A percentile compares a stretch with the other conserved stretches of the same genome.
Evolutionary conservation across 2,888 invertebrate genomes (phyloP).

Genomic region (Dascillus cervinus): DNA sequence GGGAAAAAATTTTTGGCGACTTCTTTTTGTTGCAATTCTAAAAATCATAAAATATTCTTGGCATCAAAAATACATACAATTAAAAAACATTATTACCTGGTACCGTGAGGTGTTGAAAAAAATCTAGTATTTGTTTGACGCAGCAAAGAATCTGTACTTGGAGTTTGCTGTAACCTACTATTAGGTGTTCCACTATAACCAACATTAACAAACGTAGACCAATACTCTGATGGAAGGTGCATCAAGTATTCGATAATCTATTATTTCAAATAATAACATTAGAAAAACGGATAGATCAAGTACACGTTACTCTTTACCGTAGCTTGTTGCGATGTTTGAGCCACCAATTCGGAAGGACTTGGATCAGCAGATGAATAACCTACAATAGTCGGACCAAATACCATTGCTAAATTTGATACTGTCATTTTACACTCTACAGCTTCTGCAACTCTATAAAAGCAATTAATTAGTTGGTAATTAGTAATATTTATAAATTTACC

Average conservation of each 20-base stretch:
- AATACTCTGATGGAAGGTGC: slow-evolving; percentile 65
- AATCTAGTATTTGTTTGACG: too few species aligned
- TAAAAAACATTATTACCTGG: too few species aligned
- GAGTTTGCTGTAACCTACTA: slow-evolving; percentile 35
- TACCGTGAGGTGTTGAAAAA: too few species aligned
- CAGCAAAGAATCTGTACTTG: slow-evolving; percentile 38
- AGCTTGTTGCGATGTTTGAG: slow-evolving; percentile 70
- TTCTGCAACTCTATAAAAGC: slow-evolving; percentile 64
- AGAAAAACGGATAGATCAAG: slow-evolving; percentile 20
- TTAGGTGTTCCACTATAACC: too few species aligned
- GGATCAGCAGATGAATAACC: slow-evolving; percentile 77
- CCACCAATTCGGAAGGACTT: slow-evolving; percentile 62
- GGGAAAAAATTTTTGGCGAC: too few species aligned
- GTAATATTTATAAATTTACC: too few species aligned
- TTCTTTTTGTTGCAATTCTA: too few species aligned
- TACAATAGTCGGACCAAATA: slow-evolving; percentile 91
- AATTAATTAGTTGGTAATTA: slow-evolving; percentile 3
- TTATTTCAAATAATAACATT: slow-evolving; percentile 3
- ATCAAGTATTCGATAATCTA: slow-evolving; percentile 54
- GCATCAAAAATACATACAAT: too few species aligned
- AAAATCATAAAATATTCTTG: too few species aligned
- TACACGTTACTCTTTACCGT: slow-evolving; percentile 45
- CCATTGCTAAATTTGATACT: slow-evolving; percentile 74
- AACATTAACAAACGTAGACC: slow-evolving; percentile 63
- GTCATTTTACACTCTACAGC: slow-evolving; percentile 88